A percentile compares a stretch with the other conserved stretches of the same genome.
These are phyloP conservation scores for Drosophila subsilvestris DNA, from an alignment of 2,888 invertebrate genomes.

Conservation along the genomic window DNA sequence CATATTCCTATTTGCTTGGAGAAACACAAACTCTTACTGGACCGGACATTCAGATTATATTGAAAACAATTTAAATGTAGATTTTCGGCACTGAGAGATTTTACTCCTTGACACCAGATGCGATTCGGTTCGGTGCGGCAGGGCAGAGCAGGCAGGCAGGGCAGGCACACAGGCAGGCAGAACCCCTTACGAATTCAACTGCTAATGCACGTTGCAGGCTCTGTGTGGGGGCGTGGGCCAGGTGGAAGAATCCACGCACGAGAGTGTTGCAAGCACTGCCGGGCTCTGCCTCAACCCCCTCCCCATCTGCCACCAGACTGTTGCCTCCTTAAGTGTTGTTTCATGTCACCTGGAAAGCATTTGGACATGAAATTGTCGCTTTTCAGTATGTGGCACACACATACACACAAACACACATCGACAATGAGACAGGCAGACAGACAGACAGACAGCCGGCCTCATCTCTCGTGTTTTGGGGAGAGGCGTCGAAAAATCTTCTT, in stretches of 20 bases:
- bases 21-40: constrained; percentile 41
- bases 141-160: not conserved
- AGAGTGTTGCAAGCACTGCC: constrained; percentile 51
- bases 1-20: constrained; percentile 25
- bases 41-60: constrained; percentile 79
- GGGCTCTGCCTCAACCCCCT: not conserved
- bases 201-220: constrained; percentile 35
- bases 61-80: constrained; percentile 81
- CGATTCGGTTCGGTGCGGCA: constrained; percentile 24
- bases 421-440: constrained; percentile 2
- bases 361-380: constrained; percentile 84
- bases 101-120: constrained; percentile 66
- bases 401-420: constrained; percentile 23
- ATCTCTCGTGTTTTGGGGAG: constrained; percentile 16
- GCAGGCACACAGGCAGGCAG: constrained; percentile 17
- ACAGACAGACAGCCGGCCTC: constrained; percentile 7
- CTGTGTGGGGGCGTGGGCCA: constrained; percentile 31
- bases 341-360: constrained; percentile 85
- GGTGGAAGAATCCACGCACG: constrained; percentile 33
- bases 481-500: constrained; percentile 64
- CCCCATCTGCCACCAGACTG: constrained; percentile 39
- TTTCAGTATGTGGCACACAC: constrained; percentile 66
- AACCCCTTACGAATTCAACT: constrained; percentile 22
- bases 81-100: constrained; percentile 68
- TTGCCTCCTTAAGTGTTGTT: constrained; percentile 84